Conservation (phyloP, 2,797 vertebrate genomes). For the Sylvilagus floridanus region DNA sequence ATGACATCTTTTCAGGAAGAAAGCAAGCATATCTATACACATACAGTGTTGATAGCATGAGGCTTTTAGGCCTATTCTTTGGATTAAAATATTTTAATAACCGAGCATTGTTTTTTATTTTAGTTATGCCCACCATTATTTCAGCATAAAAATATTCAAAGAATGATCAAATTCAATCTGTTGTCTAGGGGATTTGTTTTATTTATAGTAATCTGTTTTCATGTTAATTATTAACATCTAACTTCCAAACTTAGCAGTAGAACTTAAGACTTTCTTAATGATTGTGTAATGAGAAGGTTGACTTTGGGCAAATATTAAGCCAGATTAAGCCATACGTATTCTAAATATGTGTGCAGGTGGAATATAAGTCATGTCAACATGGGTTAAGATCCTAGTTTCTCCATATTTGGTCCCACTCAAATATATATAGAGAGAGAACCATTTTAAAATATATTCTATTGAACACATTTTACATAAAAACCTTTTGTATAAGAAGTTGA, state of each 20-base stretch:
- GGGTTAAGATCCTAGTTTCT: slow-evolving; percentile 34
- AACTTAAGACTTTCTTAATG: slow-evolving; percentile 42
- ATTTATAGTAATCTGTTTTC: slow-evolving; percentile 62
- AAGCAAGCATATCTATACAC: background rate
- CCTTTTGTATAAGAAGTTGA: slow-evolving; percentile 40
- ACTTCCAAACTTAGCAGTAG: slow-evolving; percentile 49
- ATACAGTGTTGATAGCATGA: background rate
- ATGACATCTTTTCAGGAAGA: slow-evolving; percentile 27
- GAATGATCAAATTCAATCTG: slow-evolving; percentile 39
- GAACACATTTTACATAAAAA: slow-evolving; percentile 43
- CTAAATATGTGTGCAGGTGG: background rate
- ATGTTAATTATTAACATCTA: slow-evolving; percentile 37
- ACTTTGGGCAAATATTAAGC: slow-evolving; percentile 25
- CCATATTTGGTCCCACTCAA: slow-evolving; percentile 53
- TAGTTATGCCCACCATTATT: slow-evolving; percentile 32
- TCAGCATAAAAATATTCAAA: slow-evolving; percentile 45
- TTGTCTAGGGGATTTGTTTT: slow-evolving; percentile 53
- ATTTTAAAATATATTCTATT: slow-evolving; percentile 58
- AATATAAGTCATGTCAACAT: slow-evolving; percentile 42
- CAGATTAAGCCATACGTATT: slow-evolving; percentile 43
- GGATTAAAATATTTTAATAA: slow-evolving; percentile 48
- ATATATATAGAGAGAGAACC: slow-evolving; percentile 19
- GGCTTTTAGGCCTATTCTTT: background rate
- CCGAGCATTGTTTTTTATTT: slow-evolving; percentile 52
- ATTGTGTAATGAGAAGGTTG: slow-evolving; percentile 43